Evolutionary conservation across 2,888 invertebrate genomes (phyloP).

Genomic region (Sphaerophoria rueppellii): DNA sequence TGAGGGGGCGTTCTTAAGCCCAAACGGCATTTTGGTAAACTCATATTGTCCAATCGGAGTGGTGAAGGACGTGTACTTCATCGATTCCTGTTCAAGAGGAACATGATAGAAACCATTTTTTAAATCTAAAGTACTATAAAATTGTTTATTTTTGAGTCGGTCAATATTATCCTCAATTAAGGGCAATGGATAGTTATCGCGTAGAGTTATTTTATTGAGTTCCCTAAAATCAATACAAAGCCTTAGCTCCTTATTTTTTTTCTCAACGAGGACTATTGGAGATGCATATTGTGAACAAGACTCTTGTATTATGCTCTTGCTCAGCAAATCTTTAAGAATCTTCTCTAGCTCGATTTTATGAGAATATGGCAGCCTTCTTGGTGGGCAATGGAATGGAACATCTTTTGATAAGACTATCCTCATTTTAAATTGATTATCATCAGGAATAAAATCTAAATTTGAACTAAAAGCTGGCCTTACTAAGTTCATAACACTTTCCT

Average conservation of each 20-base stretch:
- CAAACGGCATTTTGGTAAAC: conserved; percentile 69
- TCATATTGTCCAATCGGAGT: conserved; percentile 27
- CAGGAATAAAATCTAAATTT: not conserved
- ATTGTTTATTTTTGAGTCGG: conserved; percentile 25
- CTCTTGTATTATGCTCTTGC: conserved; percentile 48
- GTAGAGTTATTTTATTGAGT: conserved; percentile 52
- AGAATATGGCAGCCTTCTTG: conserved; percentile 44
- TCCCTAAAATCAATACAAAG: conserved; percentile 57
- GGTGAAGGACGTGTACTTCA: conserved; percentile 52
- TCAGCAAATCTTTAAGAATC: conserved; percentile 22
- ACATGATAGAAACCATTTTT: conserved; percentile 12
- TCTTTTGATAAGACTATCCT: conserved; percentile 45
- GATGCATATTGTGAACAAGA: conserved; percentile 53
- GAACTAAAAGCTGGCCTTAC: conserved; percentile 32
- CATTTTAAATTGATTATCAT: conserved; percentile 36
- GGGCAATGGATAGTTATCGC: conserved; percentile 64
- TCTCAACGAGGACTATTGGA: conserved; percentile 60
- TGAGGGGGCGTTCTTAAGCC: conserved; percentile 59
- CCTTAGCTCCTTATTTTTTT: conserved; percentile 60
- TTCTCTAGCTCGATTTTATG: conserved; percentile 32
- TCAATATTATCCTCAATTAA: conserved; percentile 61
- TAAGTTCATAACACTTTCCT: conserved; percentile 4
- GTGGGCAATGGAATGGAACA: conserved; percentile 50
- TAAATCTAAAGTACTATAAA: not conserved
- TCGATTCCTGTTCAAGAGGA: conserved; percentile 36